Percentiles rank a stretch among this genome's conserved stretches.
Evolutionary conservation across 2,113 vertebrate species (phyloP).

Genomic region (Alaudala cheleensis): DNA sequence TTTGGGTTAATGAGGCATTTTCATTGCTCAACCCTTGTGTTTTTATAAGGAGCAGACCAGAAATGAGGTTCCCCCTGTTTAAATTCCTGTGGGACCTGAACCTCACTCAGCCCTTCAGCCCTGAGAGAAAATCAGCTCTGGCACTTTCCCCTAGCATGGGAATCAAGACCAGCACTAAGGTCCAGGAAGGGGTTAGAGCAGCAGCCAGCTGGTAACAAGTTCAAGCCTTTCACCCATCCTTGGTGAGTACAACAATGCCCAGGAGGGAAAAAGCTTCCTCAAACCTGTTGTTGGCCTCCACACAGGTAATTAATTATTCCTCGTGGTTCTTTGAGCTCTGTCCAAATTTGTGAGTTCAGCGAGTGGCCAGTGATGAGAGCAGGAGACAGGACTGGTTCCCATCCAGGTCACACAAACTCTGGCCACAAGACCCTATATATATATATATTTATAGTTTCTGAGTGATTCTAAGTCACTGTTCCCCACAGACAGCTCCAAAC

Average conservation of each 20-base stretch:
- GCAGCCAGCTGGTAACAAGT: slow-evolving; percentile 24
- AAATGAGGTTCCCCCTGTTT: not conserved
- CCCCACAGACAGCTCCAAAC: not conserved
- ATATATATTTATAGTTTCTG: not conserved
- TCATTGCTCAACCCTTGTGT: not conserved
- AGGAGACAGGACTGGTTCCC: not conserved
- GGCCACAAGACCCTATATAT: not conserved
- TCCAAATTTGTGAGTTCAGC: not conserved
- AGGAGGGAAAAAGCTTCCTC: slow-evolving; percentile 18
- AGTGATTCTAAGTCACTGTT: not conserved
- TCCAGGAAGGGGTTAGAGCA: not conserved
- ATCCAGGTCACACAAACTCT: not conserved
- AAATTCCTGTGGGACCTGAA: not conserved
- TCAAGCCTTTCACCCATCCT: not conserved
- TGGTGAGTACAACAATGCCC: slow-evolving; percentile 35
- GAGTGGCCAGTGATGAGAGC: not conserved
- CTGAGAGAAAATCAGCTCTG: not conserved
- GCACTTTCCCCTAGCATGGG: not conserved
- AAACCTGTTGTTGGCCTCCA: not conserved
- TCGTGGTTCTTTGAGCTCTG: not conserved
- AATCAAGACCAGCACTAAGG: not conserved
- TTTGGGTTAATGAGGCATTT: not conserved
- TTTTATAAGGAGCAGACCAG: not conserved
- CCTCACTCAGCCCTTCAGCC: not conserved
- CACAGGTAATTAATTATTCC: not conserved